These are phyloP conservation scores for Rhogogaster chlorosoma DNA, from an alignment of 2,888 invertebrate species.

Conservation along the genomic window DNA sequence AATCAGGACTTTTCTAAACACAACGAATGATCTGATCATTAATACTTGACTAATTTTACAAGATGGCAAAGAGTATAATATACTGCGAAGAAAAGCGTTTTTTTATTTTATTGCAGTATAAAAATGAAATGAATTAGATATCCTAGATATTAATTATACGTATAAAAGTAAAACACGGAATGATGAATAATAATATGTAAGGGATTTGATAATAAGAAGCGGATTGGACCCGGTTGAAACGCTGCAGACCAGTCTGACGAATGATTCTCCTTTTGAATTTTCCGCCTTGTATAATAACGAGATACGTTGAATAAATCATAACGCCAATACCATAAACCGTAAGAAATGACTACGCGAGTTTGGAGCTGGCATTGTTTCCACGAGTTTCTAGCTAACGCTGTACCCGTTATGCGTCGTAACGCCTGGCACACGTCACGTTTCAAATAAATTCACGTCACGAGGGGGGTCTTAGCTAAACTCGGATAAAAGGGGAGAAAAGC, in stretches of 20 bases:
- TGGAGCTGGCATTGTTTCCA: neutral
- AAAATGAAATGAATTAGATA: neutral
- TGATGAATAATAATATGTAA: neutral
- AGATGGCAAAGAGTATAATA: too few species aligned
- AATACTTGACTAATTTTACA: too few species aligned
- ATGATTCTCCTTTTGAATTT: neutral
- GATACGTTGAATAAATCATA: constrained; percentile 24
- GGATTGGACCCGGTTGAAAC: neutral
- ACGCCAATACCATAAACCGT: constrained; percentile 15
- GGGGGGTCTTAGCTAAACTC: neutral
- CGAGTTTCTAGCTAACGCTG: neutral
- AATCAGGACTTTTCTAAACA: too few species aligned
- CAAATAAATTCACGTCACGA: constrained; percentile 13
- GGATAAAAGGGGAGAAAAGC: neutral
- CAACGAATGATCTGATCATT: too few species aligned
- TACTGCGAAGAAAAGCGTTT: neutral
- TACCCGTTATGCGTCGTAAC: neutral
- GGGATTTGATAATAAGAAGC: neutral
- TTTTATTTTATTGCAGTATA: neutral
- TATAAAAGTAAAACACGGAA: neutral
- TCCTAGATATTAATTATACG: neutral
- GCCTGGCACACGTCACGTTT: constrained; percentile 8
- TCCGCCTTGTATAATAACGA: neutral
- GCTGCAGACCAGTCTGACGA: neutral
- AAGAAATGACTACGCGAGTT: constrained; percentile 9